Base-by-base conservation (phyloP, 2,113 vertebrate genomes). In the Monopterus albus region DNA sequence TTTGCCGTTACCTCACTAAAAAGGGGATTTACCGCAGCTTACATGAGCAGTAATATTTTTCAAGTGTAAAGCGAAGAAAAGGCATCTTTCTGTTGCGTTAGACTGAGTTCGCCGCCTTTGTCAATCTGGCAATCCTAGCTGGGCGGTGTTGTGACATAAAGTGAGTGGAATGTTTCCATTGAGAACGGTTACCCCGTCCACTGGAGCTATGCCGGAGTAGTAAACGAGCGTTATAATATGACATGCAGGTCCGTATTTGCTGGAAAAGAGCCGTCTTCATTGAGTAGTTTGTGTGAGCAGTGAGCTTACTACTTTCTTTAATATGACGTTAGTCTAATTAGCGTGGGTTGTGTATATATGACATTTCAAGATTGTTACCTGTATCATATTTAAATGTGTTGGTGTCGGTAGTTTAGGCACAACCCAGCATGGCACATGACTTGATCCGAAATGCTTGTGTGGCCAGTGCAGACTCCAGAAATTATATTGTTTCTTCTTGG, bases 81-180 rank as follows among this genome's bases (percentile, higher is more conserved):
- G 38, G 68, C 73, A 82, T 82, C 66, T 62, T 71, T 83, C 58
- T 47, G 7, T 15, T 18, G 3, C 31, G 52, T 45, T 67, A 1
- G 18, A 58, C 46, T 66, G 40, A 70, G 50, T 75, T 75, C 40
- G 12, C 53, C 7, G 35, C 46, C 14, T 59, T 51, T 31, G 18
- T 1, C 2, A 68, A 60, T 42, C 47, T 61, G 53, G 40, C 36
- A 17, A 18, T 68, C 46, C 43, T 7, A 63, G 55, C 65, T 70
- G 81, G 83, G 85, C 79, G 86, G 86, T 80, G 85, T 74, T 88
- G 53, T 69, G 64, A 67, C 66, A 66, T 46, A 43, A 9, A 73
- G 21, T 35, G 55, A 21, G 59, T 28, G 35, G 31, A 71, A 61
- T 46, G 51, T 47, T 46, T 59, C 47, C 15, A 18, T 18, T 21